Base-by-base conservation (phyloP, 2,113 vertebrate species). In the Tyrannus savana region DNA sequence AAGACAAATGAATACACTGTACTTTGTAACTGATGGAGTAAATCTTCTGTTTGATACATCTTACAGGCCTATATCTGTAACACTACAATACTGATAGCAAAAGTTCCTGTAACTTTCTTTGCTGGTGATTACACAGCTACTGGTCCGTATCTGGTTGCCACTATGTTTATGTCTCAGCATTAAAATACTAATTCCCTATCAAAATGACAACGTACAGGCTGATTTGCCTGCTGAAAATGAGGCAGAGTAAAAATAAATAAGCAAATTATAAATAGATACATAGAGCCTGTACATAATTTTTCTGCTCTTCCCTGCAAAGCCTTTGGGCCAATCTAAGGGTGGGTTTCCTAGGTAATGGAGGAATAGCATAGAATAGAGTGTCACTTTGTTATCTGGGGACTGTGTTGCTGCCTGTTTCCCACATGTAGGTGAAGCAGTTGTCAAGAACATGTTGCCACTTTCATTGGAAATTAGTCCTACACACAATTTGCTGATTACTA, bases 161-260 rank as follows among this genome's bases (percentile, higher is more conserved):
- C 84, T 49, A 53, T 7, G 0, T 56, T 89, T 94, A 58, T 68
- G 49, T 78, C 42, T 81, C 33, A 42, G 63, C 31, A 69, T 91
- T 95, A 86, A 81, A 95, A 87, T 81, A 64, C 16, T 76, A 94
- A 86, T 74, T 88, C 39, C 22, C 31, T 86, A 55, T 85, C 59
- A 91, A 88, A 95, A 92, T 67, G n/a, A 80, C 55, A 90, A 89
- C 31, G 25, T 23, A 24, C 23, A 18, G 41, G 35, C 24, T 3
- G 23, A 59, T 76, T 91, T 79, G 21, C 58, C 81, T 79, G 31
- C 41, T 91, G 64, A 84, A 73, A 95, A 89, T 66, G 25, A 68
- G 47, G 11, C 27, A 60, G n/a, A 37, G 22, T 75, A 68, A 92
- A 90, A 93, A 72, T 64, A 97, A 91, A 79, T 56, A 75, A 68